Evolutionary conservation across 2,888 invertebrate species (phyloP).

Genomic region (Apocheima hispidaria): DNA sequence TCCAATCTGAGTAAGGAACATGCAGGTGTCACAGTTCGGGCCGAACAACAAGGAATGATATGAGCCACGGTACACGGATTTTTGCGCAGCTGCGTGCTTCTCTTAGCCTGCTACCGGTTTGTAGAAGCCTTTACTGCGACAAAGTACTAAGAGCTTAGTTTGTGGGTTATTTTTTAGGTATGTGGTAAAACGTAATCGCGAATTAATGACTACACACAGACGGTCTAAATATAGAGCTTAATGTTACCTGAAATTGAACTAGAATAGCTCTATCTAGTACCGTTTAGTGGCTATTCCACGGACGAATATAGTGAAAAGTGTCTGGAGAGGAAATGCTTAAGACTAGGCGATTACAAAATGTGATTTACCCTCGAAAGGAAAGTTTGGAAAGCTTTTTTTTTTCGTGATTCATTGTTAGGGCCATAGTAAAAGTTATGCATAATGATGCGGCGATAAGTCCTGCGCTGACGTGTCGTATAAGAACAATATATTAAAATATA

Average conservation of each 20-base stretch:
- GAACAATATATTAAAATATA: no score
- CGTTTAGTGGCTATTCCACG: not conserved
- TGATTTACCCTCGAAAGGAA: no score
- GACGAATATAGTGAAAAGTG: not conserved
- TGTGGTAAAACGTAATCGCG: conserved; percentile 63
- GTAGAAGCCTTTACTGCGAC: not conserved
- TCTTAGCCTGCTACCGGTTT: not conserved
- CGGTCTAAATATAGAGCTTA: conserved; percentile 18
- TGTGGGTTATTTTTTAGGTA: not conserved
- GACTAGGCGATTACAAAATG: no score
- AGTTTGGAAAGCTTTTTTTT: no score
- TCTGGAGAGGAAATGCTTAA: not conserved
- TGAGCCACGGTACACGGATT: no score
- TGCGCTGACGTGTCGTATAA: no score
- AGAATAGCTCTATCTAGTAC: conserved; percentile 9
- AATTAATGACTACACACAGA: conserved; percentile 65
- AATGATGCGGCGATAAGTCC: no score
- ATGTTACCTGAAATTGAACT: conserved; percentile 23
- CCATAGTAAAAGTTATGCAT: no score
- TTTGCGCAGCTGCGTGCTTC: not conserved
- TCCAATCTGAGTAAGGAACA: no score
- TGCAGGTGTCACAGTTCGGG: no score
- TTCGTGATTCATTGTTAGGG: no score
- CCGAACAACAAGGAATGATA: no score
- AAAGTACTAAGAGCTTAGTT: conserved; percentile 5